These are phyloP conservation scores for Eriocheir sinensis DNA, from an alignment of 1,140 invertebrate genomes.

Conservation along the genomic window DNA sequence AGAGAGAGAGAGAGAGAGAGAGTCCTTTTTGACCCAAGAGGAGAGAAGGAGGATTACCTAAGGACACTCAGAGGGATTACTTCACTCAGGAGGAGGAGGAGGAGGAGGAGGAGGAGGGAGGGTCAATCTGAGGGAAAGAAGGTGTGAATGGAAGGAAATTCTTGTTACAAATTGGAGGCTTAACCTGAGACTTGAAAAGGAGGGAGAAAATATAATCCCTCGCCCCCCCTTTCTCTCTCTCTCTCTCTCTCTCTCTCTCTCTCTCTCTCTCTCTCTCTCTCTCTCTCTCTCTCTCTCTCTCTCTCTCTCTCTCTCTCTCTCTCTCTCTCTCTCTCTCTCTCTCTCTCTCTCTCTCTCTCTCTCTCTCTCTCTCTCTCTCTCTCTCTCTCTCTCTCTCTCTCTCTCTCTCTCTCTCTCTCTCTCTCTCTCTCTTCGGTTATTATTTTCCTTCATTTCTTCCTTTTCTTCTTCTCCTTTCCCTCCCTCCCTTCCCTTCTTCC, in stretches of 20 bases:
- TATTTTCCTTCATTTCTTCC: slow-evolving; percentile 10
- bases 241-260: slow-evolving; percentile 22
- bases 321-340: not conserved
- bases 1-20: not conserved
- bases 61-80: slow-evolving; percentile 13
- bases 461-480: not conserved
- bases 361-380: no score
- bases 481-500: not conserved
- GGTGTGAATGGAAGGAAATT: slow-evolving; percentile 12
- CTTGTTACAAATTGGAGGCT: slow-evolving; percentile 16
- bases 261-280: slow-evolving; percentile 22
- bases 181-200: not conserved
- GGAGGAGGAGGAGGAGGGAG: not conserved
- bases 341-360: not conserved
- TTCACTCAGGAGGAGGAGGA: not conserved
- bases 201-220: no score
- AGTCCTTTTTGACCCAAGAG: not conserved
- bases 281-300: slow-evolving; percentile 14
- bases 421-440: no score
- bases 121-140: slow-evolving; percentile 12
- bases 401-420: no score
- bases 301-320: no score
- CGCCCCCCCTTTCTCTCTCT: slow-evolving; percentile 22
- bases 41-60: not conserved
- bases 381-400: no score